Conservation (phyloP, 2,113 vertebrate species). For the Xerus inauris region DNA sequence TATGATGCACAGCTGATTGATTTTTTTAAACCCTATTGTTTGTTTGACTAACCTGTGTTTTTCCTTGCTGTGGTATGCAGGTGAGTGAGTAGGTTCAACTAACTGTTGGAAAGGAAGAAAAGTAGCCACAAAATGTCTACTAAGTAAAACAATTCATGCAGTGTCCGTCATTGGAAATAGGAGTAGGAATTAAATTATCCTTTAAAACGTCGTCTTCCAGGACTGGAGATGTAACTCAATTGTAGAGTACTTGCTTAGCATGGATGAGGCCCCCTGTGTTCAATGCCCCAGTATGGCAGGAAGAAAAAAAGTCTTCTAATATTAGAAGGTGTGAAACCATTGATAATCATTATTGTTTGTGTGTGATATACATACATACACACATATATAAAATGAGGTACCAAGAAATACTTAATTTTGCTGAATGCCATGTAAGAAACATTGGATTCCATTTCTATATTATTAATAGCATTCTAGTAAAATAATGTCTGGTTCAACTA, state of each 20-base stretch:
- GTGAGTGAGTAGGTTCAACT: neutral
- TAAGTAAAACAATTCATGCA: neutral
- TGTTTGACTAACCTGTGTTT: neutral
- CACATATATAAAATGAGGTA: neutral
- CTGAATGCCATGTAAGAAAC: neutral
- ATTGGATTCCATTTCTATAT: neutral
- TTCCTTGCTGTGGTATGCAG: neutral
- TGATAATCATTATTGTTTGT: slow-evolving; percentile 34
- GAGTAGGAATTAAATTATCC: slow-evolving; percentile 6
- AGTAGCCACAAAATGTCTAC: neutral
- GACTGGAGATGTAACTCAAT: neutral
- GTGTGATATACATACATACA: neutral
- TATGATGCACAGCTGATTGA: neutral
- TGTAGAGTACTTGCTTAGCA: no score
- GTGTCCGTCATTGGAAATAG: neutral
- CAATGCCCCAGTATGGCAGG: no score
- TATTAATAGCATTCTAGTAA: slow-evolving; percentile 50
- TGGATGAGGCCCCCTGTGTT: no score
- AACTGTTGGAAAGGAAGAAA: neutral
- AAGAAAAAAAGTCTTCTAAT: neutral
- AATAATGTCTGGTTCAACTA: slow-evolving; percentile 18
- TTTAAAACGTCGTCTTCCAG: slow-evolving; percentile 12
- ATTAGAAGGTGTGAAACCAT: slow-evolving; percentile 4
- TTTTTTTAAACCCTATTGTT: neutral
- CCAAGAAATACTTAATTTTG: slow-evolving; percentile 41